Evolutionary conservation across 2,797 vertebrate species (phyloP), one percentile per base, ranked within the genome.

Genomic region (Crax fasciolata): DNA sequence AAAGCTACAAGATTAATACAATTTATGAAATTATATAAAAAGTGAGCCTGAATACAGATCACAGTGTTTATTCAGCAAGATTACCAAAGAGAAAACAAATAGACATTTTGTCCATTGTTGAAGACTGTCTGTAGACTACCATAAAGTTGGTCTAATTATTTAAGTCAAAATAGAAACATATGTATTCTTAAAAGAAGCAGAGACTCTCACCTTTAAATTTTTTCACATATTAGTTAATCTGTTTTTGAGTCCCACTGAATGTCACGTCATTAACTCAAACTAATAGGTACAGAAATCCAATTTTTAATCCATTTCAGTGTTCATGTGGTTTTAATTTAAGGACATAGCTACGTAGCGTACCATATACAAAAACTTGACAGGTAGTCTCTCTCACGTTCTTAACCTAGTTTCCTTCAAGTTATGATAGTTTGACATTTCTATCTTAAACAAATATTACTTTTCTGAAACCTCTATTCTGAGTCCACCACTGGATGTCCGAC

Each of bases 221-320:
- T 79, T 30, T 39, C 20, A 15, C 5, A 27, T 49, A 39, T 73
- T 84, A 0, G 0, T 79, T 32, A 68, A 66, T 11, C 1, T 3
- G 6, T 21, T 58, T 17, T n/a, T 76, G 18, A 1, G 1, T 20
- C 38, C 2, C 1, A 52, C 8, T 0, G 0, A 32, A 39, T 35
- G 14, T 9, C 32, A 21, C 7, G 3, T 2, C 1, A 2, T 39
- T 84, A 66, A n/a, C 6, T 87, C 28, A 54, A 92, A n/a, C 1
- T 25, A 79, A 55, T 9, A 23, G 3, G 23, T 30, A 44, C 13
- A 59, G 14, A 77, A 83, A 67, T 76, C 16, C 25, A n/a, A 66
- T 18, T 41, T 90, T 85, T 70, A 74, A 20, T 80, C 24, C 5
- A 13, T 59, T 58, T 58, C 32, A 35, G 55, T 35, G 23, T 28